Evolutionary conservation across 2,113 vertebrate genomes (phyloP).

Genomic region (Haemorhous mexicanus): DNA sequence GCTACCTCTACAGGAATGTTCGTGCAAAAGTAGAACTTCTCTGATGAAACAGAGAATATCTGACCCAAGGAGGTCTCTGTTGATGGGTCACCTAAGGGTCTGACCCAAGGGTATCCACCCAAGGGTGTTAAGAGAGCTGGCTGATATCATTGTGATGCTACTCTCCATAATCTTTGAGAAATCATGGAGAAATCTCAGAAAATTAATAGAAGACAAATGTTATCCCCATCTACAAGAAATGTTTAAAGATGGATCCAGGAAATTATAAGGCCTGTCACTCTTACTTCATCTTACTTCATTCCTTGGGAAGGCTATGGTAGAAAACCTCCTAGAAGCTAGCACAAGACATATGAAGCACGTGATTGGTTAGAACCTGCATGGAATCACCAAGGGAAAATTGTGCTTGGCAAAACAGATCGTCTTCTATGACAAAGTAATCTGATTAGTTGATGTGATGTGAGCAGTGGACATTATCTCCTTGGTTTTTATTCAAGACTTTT

Average conservation of each 20-base stretch:
- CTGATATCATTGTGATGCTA: not conserved
- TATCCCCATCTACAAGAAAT: not conserved
- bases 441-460: not conserved
- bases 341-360: not conserved
- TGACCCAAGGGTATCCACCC: not conserved
- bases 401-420: not conserved
- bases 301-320: not conserved
- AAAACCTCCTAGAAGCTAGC: not conserved
- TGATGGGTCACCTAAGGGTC: not conserved
- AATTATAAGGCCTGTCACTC: not conserved
- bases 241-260: not conserved
- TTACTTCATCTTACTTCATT: not conserved
- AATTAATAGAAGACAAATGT: not conserved
- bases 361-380: not conserved
- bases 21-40: not conserved
- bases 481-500: not conserved
- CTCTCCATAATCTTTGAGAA: not conserved
- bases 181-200: not conserved
- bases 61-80: not conserved
- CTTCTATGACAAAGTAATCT: not conserved
- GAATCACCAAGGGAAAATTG: not conserved
- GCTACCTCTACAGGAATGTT: not conserved
- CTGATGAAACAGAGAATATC: not conserved
- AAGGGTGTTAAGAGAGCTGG: not conserved
- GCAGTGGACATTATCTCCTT: not conserved